phyloP scores from a whole-genome alignment of 2,888 invertebrate species.

The Xanthostigma xanthostigma region DNA sequence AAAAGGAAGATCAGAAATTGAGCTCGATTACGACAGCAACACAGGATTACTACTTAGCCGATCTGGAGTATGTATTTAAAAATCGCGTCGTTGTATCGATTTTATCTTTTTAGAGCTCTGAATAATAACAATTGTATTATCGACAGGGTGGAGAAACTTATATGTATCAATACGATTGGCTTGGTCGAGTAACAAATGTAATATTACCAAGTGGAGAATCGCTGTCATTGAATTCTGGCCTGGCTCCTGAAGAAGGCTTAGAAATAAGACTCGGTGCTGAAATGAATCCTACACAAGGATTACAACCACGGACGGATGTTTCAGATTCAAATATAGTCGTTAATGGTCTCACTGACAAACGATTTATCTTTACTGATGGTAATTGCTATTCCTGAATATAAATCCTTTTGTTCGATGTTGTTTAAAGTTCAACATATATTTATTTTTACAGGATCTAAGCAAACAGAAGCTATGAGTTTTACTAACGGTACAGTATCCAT shows the following conservation, averaged over 20 bases:
- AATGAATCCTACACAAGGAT: slow-evolving; percentile 13
- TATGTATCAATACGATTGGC: slow-evolving; percentile 80
- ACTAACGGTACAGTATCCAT: slow-evolving; percentile 67
- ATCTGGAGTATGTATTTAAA: slow-evolving; percentile 46
- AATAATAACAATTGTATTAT: slow-evolving; percentile 8
- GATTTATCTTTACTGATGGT: slow-evolving; percentile 38
- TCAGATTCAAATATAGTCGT: slow-evolving; percentile 13
- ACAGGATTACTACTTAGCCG: slow-evolving; percentile 75
- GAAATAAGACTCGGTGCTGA: slow-evolving; percentile 45
- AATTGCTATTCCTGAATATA: slow-evolving; percentile 11
- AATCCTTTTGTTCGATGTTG: not conserved
- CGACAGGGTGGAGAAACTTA: slow-evolving; percentile 69
- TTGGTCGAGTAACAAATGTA: slow-evolving; percentile 73
- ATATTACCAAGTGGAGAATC: slow-evolving; percentile 86
- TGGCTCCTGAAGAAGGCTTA: slow-evolving; percentile 62
- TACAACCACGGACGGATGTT: slow-evolving; percentile 10
- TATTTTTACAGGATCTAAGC: slow-evolving; percentile 22
- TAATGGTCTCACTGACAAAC: slow-evolving; percentile 32
- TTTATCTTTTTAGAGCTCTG: not conserved
- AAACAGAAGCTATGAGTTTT: slow-evolving; percentile 59
- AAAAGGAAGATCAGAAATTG: slow-evolving; percentile 77
- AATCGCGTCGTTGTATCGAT: not conserved
- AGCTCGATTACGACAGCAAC: slow-evolving; percentile 80
- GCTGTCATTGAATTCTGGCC: slow-evolving; percentile 60
- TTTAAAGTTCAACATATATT: slow-evolving; percentile 2